A percentile compares a stretch with the other conserved stretches of the same genome.
phyloP scores from a whole-genome alignment of 2,888 invertebrate genomes.

The Microchrysa polita region DNA sequence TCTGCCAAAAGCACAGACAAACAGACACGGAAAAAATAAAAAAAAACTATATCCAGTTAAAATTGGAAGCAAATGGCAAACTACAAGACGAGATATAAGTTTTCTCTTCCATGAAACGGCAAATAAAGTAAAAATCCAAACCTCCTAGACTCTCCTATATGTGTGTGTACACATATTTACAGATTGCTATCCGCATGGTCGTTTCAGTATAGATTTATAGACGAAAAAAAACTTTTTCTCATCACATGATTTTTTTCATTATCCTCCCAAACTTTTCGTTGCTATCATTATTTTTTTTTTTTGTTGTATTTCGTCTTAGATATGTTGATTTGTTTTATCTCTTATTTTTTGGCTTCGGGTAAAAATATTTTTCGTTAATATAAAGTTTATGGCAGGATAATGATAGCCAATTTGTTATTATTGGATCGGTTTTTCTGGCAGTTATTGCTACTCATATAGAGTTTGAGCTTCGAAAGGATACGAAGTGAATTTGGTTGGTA shows the following conservation, averaged over 20 bases:
- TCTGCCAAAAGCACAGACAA: slow-evolving; percentile 19
- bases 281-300: slow-evolving; percentile 12
- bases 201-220: not conserved
- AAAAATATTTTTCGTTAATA: slow-evolving; percentile 38
- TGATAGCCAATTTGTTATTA: slow-evolving; percentile 42
- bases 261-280: slow-evolving; percentile 8
- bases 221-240: slow-evolving; percentile 18
- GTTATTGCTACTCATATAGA: not conserved
- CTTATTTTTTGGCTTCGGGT: not conserved
- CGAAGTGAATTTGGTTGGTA: too few species aligned
- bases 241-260: slow-evolving; percentile 39
- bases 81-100: slow-evolving; percentile 15
- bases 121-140: not conserved
- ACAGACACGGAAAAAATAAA: not conserved
- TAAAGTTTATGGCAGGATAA: slow-evolving; percentile 35
- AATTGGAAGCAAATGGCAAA: not conserved
- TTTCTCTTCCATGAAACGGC: not conserved
- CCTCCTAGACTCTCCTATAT: not conserved
- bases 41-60: not conserved
- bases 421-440: not conserved
- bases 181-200: not conserved
- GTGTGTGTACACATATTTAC: not conserved
- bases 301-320: slow-evolving; percentile 9
- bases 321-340: not conserved
- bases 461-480: too few species aligned